Evolutionary conservation across 2,113 vertebrate species (phyloP).

Genomic region (Megaceryle maxima): DNA sequence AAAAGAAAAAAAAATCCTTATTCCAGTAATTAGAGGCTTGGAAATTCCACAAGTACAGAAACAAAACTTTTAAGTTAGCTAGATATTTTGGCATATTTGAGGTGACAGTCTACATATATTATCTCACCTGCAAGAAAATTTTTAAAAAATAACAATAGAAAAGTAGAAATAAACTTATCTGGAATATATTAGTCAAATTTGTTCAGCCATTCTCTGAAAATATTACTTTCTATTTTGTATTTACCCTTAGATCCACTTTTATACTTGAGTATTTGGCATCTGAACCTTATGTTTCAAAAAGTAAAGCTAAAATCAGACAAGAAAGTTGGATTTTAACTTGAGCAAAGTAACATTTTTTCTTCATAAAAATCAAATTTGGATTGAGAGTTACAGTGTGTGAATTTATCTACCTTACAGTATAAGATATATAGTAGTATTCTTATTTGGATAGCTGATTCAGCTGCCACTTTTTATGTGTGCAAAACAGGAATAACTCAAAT

Average conservation of each 20-base stretch:
- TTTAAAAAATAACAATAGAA: neutral
- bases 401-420: neutral
- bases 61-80: neutral
- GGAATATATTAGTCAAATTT: neutral
- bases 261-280: neutral
- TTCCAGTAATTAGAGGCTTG: neutral
- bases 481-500: neutral
- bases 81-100: neutral
- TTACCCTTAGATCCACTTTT: neutral
- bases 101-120: neutral
- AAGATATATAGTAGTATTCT: neutral
- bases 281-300: neutral
- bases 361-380: neutral
- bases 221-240: neutral
- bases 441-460: neutral
- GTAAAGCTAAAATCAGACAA: neutral
- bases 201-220: neutral
- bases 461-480: neutral
- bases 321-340: neutral
- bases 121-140: neutral
- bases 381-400: neutral
- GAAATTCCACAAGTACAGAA: neutral
- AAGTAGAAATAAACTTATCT: neutral
- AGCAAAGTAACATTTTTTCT: neutral
- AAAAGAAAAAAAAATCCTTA: neutral